Base-by-base conservation (phyloP, 2,797 vertebrate species). In the Nothura maculosa region DNA sequence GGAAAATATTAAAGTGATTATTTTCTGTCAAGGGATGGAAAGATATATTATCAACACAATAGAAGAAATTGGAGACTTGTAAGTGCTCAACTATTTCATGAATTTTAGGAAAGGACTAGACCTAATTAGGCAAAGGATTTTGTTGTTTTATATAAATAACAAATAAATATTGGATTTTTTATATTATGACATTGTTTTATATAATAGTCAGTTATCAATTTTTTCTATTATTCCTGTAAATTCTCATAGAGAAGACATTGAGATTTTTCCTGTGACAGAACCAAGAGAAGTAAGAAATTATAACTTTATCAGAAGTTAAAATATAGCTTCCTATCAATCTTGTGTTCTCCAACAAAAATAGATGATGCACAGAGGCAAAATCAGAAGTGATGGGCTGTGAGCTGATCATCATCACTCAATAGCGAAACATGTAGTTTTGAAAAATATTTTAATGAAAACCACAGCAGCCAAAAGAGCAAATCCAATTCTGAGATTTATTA, bases 341-440 rank as follows among this genome's bases (percentile, higher is more conserved):
- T 0, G 1, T 24, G 25, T 4, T 77, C 6, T 34, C 22, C 18
- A 25, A 4, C 8, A 63, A 22, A 47, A 7, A 32, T 1, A 50
- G 17, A 7, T 55, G 19, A 36, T n/a, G 17, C 7, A 57, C 13
- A 42, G 9, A 19, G 7, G 13, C 6, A 76, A 64, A 92, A 85
- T 2, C 17, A 77, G 18, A 73, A 61, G 9, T 38, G 6, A 21
- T n/a, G 22, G 10, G 32, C 61, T 85, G 38, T 58, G 24, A 85
- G 55, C 18, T 70, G 27, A 47, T 12, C 52, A 6, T 32, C 43
- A 61, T 2, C 10, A 45, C 10, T n/a, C 4, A 63, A 50, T 4
- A 75, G 12, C 13, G 83, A 76, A 45, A 47, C 16, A 5, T 10
- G 17, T 10, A 55, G 3, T 55, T 63, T 27, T 32, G 48, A 38